Percentiles rank a stretch among this genome's conserved stretches.
These are phyloP conservation scores for Sarotherodon lohbergeri DNA, from an alignment of 2,113 vertebrate species.

Conservation along the genomic window DNA sequence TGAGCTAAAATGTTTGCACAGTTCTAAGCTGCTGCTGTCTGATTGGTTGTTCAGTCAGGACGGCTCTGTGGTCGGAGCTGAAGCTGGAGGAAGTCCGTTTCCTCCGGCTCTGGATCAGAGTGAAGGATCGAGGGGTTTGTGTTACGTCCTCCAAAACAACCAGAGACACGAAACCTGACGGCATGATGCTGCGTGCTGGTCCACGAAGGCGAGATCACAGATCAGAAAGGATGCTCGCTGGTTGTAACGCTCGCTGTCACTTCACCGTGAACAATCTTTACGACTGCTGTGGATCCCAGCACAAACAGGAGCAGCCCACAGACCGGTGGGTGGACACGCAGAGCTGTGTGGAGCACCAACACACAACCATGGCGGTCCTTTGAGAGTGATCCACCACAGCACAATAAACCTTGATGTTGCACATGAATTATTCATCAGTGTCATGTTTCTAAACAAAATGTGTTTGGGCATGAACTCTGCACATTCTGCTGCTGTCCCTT, in stretches of 20 bases:
- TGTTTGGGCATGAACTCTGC: neutral
- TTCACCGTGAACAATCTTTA: neutral
- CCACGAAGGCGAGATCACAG: neutral
- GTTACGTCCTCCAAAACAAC: neutral
- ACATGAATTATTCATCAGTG: neutral
- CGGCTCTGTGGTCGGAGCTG: neutral
- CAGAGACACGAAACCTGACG: neutral
- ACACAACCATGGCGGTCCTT: neutral
- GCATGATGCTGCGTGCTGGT: neutral
- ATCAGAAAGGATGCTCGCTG: neutral
- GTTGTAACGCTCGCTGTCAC: neutral
- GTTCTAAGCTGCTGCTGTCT: neutral
- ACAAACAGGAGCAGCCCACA: neutral
- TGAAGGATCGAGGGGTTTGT: neutral
- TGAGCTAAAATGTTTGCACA: rapidly evolving
- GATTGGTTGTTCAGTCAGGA: rapidly evolving
- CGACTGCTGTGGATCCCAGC: neutral
- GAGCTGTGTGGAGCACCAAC: neutral
- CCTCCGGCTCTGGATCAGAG: neutral
- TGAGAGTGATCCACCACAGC: neutral
- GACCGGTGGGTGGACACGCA: neutral
- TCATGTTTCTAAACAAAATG: neutral
- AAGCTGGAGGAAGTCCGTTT: neutral
- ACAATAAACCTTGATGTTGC: neutral
- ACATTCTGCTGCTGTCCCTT: rapidly evolving